Conservation (phyloP, 2,888 invertebrate genomes). For the Chydorus sphaericus region DNA sequence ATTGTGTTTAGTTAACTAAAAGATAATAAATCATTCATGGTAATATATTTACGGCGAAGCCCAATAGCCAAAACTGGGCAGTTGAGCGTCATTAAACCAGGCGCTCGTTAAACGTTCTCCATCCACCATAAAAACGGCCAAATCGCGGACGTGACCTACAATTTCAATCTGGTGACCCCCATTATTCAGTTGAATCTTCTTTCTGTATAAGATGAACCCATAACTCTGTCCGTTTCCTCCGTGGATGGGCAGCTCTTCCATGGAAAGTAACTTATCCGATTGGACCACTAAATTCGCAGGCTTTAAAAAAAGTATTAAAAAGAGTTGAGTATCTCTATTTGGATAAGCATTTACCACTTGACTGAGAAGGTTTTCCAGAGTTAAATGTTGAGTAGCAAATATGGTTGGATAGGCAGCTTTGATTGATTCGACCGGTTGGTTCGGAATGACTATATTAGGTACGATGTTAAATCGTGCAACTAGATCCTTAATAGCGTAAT, state of each 20-base stretch:
- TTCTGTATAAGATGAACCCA: constrained; percentile 40
- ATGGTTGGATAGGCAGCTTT: constrained; percentile 27
- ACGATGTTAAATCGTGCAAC: constrained; percentile 16
- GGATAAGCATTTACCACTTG: constrained; percentile 18
- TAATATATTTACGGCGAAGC: constrained; percentile 22
- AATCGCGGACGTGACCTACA: constrained; percentile 34
- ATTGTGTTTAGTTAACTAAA: not conserved
- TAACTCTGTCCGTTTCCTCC: constrained; percentile 37
- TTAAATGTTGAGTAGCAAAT: constrained; percentile 20
- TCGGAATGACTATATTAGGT: constrained; percentile 21
- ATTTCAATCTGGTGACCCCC: not conserved
- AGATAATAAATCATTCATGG: not conserved
- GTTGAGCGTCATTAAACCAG: constrained; percentile 24
- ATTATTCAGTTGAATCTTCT: constrained; percentile 17
- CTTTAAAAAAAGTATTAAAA: not conserved
- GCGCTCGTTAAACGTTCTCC: constrained; percentile 29
- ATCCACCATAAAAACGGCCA: constrained; percentile 36
- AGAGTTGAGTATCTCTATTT: not conserved
- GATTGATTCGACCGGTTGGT: constrained; percentile 24
- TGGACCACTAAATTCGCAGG: not conserved
- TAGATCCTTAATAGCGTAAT: constrained; percentile 21
- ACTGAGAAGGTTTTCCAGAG: constrained; percentile 22
- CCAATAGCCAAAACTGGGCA: constrained; percentile 32
- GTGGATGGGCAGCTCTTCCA: constrained; percentile 24
- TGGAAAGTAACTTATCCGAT: constrained; percentile 18